Base-by-base conservation (phyloP, 2,888 invertebrate genomes). In the Xanthorhoe spadicearia region DNA sequence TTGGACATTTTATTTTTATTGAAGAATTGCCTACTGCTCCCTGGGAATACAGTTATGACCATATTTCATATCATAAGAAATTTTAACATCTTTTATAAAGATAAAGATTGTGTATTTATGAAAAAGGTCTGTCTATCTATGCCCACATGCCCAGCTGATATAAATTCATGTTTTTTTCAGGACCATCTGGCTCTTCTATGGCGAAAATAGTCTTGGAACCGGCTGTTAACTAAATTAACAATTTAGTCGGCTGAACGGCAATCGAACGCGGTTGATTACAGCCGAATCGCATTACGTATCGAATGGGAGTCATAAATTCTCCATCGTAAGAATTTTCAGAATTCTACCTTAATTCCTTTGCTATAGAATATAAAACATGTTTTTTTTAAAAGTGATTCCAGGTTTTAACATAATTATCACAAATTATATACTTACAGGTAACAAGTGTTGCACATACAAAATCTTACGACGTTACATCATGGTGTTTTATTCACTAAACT, bases 141-240 rank as follows among this genome's bases (percentile, higher is more conserved):
- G n/a, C n/a, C n/a, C n/a, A 7, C 7, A 7, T 32, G 32, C 32
- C 32, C 32, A 32, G 4, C 32, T 32, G 32, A 32, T 32, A 32
- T 7, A 32, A 43, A 43, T 13, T 19, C 43, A 59, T 59, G n/a
- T 19, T 18, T 51, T 54, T 32, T 75, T 74, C 74, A 71, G 66
- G 65, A 52, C 73, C 64, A 74, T 76, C 72, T 71, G 75, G 32
- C 32, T 77, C 71, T 61, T 52, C 60, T 64, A 71, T 60, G 72
- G 60, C 61, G 66, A 65, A 68, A 72, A 73, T 72, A 71, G 68
- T 76, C 70, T 68, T 69, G 66, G 67, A 78, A 79, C 75, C 72
- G 64, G 68, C 74, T 68, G 74, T 79, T 79, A 77, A 74, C 72
- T 76, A 75, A 81, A 83, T 82, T 77, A 77, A 73, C 76, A 79